Percentiles rank a stretch among this genome's conserved stretches.
These are phyloP conservation scores for Cheilosia impressa DNA, from an alignment of 2,888 invertebrate genomes.

Conservation along the genomic window DNA sequence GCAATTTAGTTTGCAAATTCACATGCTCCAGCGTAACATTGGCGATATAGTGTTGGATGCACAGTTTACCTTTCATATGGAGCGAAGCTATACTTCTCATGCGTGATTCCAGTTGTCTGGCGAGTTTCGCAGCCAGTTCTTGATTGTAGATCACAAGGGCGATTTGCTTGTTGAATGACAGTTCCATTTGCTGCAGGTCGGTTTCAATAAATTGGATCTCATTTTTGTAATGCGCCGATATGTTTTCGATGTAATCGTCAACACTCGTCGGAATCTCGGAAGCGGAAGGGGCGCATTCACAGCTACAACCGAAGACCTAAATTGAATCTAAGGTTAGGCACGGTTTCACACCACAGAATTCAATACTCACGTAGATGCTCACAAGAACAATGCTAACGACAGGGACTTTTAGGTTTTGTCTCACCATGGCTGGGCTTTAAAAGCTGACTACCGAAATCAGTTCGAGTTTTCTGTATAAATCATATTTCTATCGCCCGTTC, in stretches of 20 bases:
- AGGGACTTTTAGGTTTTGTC: not conserved
- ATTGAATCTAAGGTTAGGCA: not conserved
- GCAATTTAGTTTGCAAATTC: slow-evolving; percentile 50
- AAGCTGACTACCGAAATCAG: slow-evolving; percentile 22
- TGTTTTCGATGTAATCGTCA: slow-evolving; percentile 61
- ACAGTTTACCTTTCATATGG: slow-evolving; percentile 51
- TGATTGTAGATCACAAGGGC: slow-evolving; percentile 35
- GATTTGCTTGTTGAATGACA: slow-evolving; percentile 30
- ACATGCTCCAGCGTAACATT: slow-evolving; percentile 58
- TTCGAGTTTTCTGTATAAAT: slow-evolving; percentile 3
- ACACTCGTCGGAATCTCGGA: slow-evolving; percentile 24
- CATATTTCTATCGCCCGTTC: slow-evolving; percentile 21
- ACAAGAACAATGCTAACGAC: not conserved
- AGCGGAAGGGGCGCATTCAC: not conserved
- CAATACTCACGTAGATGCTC: slow-evolving; percentile 19
- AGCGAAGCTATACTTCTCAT: slow-evolving; percentile 52
- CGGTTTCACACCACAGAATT: not conserved
- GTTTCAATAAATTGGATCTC: slow-evolving; percentile 54
- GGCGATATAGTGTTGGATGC: slow-evolving; percentile 55
- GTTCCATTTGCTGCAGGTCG: slow-evolving; percentile 43
- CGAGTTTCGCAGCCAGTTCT: slow-evolving; percentile 40
- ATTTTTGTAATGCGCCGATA: slow-evolving; percentile 60
- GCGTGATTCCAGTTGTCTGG: slow-evolving; percentile 51
- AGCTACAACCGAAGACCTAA: slow-evolving; percentile 28
- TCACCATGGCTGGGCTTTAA: slow-evolving; percentile 33